These are phyloP conservation scores for Drosophila sechellia DNA, from an alignment of 1,140 invertebrate genomes.

Conservation along the genomic window DNA sequence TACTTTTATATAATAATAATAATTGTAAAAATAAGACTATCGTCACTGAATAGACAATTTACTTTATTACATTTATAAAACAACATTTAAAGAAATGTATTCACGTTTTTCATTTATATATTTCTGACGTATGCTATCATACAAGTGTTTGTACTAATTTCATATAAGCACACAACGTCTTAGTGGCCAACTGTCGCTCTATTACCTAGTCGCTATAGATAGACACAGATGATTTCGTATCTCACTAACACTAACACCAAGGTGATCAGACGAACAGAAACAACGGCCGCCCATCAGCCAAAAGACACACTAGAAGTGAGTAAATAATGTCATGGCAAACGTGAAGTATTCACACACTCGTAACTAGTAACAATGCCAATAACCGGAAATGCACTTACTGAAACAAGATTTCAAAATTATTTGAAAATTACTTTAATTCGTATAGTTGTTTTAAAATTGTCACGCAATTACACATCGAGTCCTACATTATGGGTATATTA, in stretches of 20 bases:
- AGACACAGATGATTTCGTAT: slow-evolving; percentile 60
- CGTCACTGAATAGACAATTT: no score
- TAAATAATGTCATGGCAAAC: neutral
- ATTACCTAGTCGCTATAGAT: slow-evolving; percentile 62
- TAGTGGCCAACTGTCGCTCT: slow-evolving; percentile 25
- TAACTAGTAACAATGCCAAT: neutral
- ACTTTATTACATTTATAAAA: no score
- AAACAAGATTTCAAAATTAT: no score
- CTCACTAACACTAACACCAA: slow-evolving; percentile 42
- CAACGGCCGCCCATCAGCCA: slow-evolving; percentile 6
- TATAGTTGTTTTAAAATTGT: no score
- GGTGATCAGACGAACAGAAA: slow-evolving; percentile 35
- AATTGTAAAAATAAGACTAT: no score
- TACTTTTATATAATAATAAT: no score
- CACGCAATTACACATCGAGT: no score
- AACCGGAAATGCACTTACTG: no score
- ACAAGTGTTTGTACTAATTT: slow-evolving; percentile 8
- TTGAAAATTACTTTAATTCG: no score
- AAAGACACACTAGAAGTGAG: neutral
- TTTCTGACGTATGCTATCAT: neutral
- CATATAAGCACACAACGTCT: slow-evolving; percentile 12
- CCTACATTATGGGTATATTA: no score
- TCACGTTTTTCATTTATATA: slow-evolving; percentile 1
- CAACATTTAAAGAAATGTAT: no score
- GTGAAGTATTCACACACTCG: neutral